phyloP scores from a whole-genome alignment of 2,113 vertebrate species.

The Pangasianodon hypophthalmus region DNA sequence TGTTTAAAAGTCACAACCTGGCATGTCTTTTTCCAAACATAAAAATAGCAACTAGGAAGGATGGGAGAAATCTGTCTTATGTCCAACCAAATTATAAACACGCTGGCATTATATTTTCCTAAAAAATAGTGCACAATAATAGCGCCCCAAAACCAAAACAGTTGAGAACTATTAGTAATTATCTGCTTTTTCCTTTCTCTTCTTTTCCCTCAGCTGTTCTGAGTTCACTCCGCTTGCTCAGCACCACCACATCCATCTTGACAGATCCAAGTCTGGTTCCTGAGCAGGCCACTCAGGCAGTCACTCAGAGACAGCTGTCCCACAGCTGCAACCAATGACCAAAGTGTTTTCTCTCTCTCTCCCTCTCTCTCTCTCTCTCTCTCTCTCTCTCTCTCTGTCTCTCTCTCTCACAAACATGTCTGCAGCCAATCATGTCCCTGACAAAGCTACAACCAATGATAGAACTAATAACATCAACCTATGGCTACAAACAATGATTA shows the following conservation, averaged over 20 bases:
- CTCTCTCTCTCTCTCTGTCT: neutral
- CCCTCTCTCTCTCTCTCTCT: neutral
- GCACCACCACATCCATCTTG: slow-evolving; percentile 89
- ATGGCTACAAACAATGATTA: neutral
- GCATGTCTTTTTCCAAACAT: neutral
- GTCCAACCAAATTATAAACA: too few relatives aligned
- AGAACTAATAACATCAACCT: neutral
- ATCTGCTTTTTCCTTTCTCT: slow-evolving; percentile 4
- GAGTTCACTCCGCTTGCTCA: slow-evolving; percentile 91
- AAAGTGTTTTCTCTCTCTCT: too few relatives aligned
- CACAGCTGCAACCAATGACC: slow-evolving; percentile 63
- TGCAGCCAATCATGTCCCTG: neutral
- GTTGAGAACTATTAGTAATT: neutral
- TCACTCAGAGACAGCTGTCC: slow-evolving; percentile 67
- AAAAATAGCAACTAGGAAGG: neutral
- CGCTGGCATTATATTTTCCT: neutral
- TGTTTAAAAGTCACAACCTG: neutral
- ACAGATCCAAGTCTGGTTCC: slow-evolving; percentile 84
- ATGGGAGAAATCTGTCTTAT: neutral
- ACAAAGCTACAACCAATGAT: neutral
- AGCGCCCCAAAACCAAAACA: neutral
- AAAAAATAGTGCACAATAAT: neutral
- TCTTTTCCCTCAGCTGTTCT: slow-evolving; percentile 78
- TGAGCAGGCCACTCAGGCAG: slow-evolving; percentile 84
- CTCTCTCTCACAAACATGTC: neutral